Conservation (phyloP, 2,113 vertebrate genomes). For the Trogon surrucura region DNA sequence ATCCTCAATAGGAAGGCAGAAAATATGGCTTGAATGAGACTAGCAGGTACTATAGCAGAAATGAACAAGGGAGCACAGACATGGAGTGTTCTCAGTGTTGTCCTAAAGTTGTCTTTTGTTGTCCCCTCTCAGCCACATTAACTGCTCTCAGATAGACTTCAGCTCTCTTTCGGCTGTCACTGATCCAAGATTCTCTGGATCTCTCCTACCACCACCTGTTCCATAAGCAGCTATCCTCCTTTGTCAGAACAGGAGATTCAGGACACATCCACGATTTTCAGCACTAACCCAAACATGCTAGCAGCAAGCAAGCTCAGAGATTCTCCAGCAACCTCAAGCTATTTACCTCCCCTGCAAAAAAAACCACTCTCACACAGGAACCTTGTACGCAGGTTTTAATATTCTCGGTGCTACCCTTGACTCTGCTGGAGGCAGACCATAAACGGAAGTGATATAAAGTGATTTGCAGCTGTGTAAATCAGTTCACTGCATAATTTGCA, state of each 20-base stretch:
- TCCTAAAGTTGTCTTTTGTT: neutral
- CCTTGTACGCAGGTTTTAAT: neutral
- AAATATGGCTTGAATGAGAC: neutral
- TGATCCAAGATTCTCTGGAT: neutral
- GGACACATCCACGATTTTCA: neutral
- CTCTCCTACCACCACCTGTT: neutral
- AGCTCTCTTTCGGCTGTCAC: neutral
- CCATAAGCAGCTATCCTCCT: neutral
- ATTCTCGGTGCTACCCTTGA: neutral
- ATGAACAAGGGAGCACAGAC: rapidly evolving
- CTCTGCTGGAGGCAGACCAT: neutral
- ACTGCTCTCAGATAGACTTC: neutral
- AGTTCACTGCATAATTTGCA: neutral
- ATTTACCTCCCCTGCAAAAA: neutral
- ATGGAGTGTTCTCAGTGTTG: neutral
- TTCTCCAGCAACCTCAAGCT: neutral
- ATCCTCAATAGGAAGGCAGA: neutral
- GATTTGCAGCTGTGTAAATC: neutral
- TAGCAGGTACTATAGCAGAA: neutral
- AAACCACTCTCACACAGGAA: neutral
- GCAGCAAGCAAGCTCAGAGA: neutral
- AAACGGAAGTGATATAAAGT: neutral
- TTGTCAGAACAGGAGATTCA: neutral
- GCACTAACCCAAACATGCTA: neutral
- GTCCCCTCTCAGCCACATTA: neutral